Evolutionary conservation across 1,140 invertebrate species (phyloP).

Genomic region (Acyrthosiphon pisum): DNA sequence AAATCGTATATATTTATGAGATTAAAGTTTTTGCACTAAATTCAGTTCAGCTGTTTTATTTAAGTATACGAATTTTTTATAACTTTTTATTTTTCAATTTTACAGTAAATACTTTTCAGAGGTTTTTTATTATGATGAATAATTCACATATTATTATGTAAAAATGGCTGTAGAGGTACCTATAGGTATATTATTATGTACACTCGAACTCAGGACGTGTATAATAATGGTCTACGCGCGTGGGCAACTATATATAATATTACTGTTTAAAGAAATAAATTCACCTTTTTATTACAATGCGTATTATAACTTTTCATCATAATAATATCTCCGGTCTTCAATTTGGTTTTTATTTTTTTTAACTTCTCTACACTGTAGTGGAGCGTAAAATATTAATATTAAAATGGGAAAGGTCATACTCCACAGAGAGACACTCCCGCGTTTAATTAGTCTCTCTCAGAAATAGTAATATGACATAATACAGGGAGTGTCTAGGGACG

Average conservation of each 20-base stretch:
- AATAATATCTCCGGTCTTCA: not conserved
- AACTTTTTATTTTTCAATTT: constrained; percentile 28
- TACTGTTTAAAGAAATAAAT: not conserved
- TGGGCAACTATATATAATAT: not conserved
- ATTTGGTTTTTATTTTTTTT: constrained; percentile 7
- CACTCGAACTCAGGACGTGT: not conserved
- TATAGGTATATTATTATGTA: not conserved
- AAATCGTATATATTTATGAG: constrained; percentile 35
- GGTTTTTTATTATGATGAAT: constrained; percentile 18
- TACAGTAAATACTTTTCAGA: not conserved
- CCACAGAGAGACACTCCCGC: constrained; percentile 49
- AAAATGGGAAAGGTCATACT: constrained; percentile 47
- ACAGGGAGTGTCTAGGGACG: constrained; percentile 36
- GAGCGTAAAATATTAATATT: constrained; percentile 52
- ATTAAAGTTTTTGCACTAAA: not conserved
- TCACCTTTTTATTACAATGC: not conserved
- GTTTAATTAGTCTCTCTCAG: constrained; percentile 44
- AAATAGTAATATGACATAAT: constrained; percentile 44
- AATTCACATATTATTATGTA: constrained; percentile 8
- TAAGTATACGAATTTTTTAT: constrained; percentile 18
- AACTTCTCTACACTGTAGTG: not conserved
- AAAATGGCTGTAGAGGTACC: not conserved
- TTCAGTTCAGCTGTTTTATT: constrained; percentile 15
- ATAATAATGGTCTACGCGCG: not conserved
- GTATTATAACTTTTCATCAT: not conserved